Evolutionary conservation across 2,888 invertebrate genomes (phyloP).

Genomic region (Anagyrus pseudococci): DNA sequence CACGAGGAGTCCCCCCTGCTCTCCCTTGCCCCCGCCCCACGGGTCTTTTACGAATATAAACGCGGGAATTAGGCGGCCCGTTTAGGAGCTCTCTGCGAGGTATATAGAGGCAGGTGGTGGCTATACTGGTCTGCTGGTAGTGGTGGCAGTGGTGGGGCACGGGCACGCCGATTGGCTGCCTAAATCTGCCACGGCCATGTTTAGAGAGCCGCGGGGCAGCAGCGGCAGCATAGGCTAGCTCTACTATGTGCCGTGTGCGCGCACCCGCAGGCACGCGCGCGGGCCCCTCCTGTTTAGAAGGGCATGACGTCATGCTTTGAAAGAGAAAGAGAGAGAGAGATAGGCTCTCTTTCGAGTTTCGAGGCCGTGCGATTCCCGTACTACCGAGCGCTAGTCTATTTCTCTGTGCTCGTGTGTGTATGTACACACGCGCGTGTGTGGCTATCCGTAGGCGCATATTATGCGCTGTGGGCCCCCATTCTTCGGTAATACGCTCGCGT

Average conservation of each 20-base stretch:
- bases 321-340: conserved; percentile 23
- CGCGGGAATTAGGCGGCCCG: conserved; percentile 20
- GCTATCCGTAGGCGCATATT: conserved; percentile 1
- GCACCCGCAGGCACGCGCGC: not conserved
- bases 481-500: conserved; percentile 11
- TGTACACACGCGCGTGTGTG: not conserved
- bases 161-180: conserved; percentile 53
- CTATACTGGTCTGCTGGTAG: not conserved
- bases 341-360: conserved; percentile 34
- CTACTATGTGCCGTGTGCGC: no score
- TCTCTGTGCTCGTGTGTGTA: not conserved
- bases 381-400: not conserved
- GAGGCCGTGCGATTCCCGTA: conserved; percentile 32
- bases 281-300: conserved; percentile 62
- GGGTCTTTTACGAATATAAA: not conserved
- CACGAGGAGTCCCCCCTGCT: not conserved
- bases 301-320: conserved; percentile 57
- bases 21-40: not conserved
- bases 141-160: not conserved
- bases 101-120: no score
- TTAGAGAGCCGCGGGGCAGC: conserved; percentile 45
- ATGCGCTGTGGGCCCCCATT: conserved; percentile 9
- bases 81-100: not conserved
- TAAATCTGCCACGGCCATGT: conserved; percentile 59
- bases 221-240: no score